Evolutionary conservation across 2,888 invertebrate genomes (phyloP), one percentile per base, ranked within the genome.

Genomic region (Alcis repandata): DNA sequence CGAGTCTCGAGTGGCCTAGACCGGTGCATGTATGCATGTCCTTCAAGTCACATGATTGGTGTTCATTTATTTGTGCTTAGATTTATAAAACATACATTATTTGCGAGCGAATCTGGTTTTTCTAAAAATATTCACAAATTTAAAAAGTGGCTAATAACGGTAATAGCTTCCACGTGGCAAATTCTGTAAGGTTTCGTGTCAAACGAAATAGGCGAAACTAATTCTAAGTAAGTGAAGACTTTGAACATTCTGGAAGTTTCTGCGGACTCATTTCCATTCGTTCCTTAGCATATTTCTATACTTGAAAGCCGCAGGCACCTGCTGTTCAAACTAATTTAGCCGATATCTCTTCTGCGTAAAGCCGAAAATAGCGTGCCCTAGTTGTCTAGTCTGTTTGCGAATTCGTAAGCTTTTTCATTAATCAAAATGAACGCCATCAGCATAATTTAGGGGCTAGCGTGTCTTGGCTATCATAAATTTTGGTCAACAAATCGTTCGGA

Each of bases 351-450:
- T 43, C 9, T 11, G 20, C 2, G 38, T 65, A 68, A 43, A 46
- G 59, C 36, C 51, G 53, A 61, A 54, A 59, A 58, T 72, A 19
- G 64, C 52, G 53, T 63, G 59, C 43, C 10, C 27, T 6, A 27
- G 27, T 4, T 27, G 13, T 22, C 15, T 40, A 11, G 46, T 53
- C 32, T 36, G 20, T 56, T 59, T 63, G 45, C 51, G 54, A 69
- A 67, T 65, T 52, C 57, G 41, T 65, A 69, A 60, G 67, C 63
- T 49, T 70, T 71, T 67, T 68, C 63, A 72, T 74, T 73, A 70
- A 71, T 79, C 70, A 75, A 70, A 68, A 56, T 20, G 71, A 77
- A 72, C 59, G 62, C 69, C 68, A 73, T 74, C 67, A 69, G 52
- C 63, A 63, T 75, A 73, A 77, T 72, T 71, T 63, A 70, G 59